Base-by-base conservation (phyloP, 2,797 vertebrate genomes). In the Spondyliosoma cantharus region DNA sequence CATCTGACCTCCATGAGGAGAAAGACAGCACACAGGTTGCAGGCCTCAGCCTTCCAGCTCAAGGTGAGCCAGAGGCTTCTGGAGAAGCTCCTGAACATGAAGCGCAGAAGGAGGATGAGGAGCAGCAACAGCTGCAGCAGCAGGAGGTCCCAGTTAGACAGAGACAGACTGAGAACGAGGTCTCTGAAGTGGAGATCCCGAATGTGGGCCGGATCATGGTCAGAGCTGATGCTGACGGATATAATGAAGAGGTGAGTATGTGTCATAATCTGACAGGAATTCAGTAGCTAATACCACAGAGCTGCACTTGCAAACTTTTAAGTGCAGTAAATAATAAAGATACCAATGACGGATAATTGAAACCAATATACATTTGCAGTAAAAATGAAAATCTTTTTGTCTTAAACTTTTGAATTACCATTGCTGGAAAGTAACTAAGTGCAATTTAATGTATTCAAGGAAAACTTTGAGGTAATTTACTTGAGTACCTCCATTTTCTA, bases 101-200 rank as follows among this genome's bases (percentile, higher is more conserved):
- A 73, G 76, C 78, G 57, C 71, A 92, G 63, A 16, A 87, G 46
- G 32, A 32, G 53, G 49, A 43, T 0, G 81, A 82, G 76, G 81
- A 75, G 73, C 60, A 84, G 68, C 90, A 87, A 85, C 90, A 94
- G 92, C 56, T 87, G 68, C 88, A 88, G 82, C 92, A 93, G 92
- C 87, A 90, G 88, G 95, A 93, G 13, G 92, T 82, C 17, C 82
- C 89, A 0, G 83, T 48, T 19, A 75, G 75, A 45, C 89, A 89
- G 81, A 87, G 89, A 78, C 95, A 79, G 24, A 69, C 89, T 32
- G 94, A 95, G 84, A 96, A 96, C 29, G 96, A 95, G 91, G 94
- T 98, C 71, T 97, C 97, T 1, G 98, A 98, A 83, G 97, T 99
- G 79, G 97, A 99, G 87, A 99, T 99, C 81, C 98, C 97, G 76